Conservation (phyloP, 2,888 invertebrate genomes). For the Drosophila engyochracea region DNA sequence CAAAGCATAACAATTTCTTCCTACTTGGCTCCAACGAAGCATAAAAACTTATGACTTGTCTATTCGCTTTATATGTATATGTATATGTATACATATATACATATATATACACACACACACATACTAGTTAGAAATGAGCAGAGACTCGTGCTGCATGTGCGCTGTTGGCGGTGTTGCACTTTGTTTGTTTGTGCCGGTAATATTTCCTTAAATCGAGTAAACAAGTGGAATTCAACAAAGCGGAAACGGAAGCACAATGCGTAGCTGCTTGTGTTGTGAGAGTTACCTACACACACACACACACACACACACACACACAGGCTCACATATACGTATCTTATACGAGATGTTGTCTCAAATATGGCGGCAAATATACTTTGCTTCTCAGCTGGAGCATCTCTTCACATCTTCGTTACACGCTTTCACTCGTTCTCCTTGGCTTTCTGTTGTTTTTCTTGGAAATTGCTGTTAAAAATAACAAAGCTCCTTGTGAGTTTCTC, state of each 20-base stretch:
- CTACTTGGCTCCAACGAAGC: slow-evolving; percentile 77
- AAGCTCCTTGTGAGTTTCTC: slow-evolving; percentile 69
- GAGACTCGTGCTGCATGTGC: slow-evolving; percentile 41
- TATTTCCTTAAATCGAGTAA: slow-evolving; percentile 82
- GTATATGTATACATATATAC: background rate
- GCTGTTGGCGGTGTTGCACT: slow-evolving; percentile 66
- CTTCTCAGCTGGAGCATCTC: slow-evolving; percentile 57
- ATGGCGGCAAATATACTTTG: slow-evolving; percentile 80
- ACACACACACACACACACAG: slow-evolving; percentile 19
- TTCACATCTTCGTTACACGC: slow-evolving; percentile 9
- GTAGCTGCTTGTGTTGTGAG: slow-evolving; percentile 58
- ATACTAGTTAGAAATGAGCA: slow-evolving; percentile 38
- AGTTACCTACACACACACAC: slow-evolving; percentile 53
- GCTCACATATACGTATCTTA: slow-evolving; percentile 42
- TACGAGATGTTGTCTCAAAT: slow-evolving; percentile 80
- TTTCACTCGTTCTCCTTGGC: slow-evolving; percentile 39
- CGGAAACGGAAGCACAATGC: slow-evolving; percentile 82
- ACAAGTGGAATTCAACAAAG: slow-evolving; percentile 82
- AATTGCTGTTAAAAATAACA: slow-evolving; percentile 82
- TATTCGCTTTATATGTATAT: slow-evolving; percentile 50
- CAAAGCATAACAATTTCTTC: slow-evolving; percentile 78
- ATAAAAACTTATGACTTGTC: slow-evolving; percentile 81
- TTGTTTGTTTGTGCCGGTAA: slow-evolving; percentile 82
- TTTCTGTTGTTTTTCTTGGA: slow-evolving; percentile 77
- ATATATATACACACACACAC: slow-evolving; percentile 13